Evolutionary conservation across 2,797 vertebrate genomes (phyloP), one percentile per base, ranked within the genome.

Genomic region (Gambusia yucatana): DNA sequence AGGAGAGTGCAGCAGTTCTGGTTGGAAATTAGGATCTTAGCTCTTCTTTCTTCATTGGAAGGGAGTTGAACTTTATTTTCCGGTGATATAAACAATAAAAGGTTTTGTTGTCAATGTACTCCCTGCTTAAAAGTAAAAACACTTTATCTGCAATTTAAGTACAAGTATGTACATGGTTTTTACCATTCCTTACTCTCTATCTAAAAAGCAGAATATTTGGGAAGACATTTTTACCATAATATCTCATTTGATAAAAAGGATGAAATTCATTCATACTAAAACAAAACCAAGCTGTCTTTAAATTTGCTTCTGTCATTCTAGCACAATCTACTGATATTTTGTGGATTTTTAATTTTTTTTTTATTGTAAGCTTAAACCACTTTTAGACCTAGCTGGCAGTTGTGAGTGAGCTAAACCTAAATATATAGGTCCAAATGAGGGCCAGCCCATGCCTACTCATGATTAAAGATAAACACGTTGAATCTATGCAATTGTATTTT

Each of bases 381-480:
- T 11, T 67, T 67, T 25, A 13, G 65, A 67, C 20, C 4, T 4
- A 16, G 7, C 20, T 39, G 17, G 33, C 33, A 11, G 36, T 41
- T 41, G 13, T 6, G 17, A 4, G 10, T 25, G 63, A 22, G 20
- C 36, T 4, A 67, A 41, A 25, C 36, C 8, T 41, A 25, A 43
- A 43, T 43, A 69, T 67, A 10, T 20, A 69, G 20, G 11, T 69
- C 9, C 22, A 69, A n/a, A 69, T n/a, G 4, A 69, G 36, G 63
- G 36, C 20, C 43, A 28, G 67, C 43, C 67, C 41, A 69, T 70
- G 41, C 67, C 67, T 46, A 70, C 25, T 70, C 41, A 16, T 44
- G 6, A 28, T 30, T 73, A 65, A 67, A 84, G 63, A 88, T 47
- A 63, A 46, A 84, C 50, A 79, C 72, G 76, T 8, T 76, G 57